Base-by-base conservation (phyloP, 2,797 vertebrate genomes). In the Lagocephalus sceleratus region DNA sequence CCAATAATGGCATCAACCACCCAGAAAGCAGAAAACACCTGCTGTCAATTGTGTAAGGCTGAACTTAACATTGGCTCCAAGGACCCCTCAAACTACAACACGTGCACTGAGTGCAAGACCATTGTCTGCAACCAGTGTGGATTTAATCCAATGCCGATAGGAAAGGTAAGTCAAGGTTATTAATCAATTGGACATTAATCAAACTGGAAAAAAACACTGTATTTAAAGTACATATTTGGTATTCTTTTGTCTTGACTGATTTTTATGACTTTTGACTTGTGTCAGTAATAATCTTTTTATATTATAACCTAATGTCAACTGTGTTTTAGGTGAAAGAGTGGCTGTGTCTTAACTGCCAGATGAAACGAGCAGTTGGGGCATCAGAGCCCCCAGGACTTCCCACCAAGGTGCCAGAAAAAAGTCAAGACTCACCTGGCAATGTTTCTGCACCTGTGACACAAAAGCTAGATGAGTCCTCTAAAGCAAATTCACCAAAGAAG, bases 301-400 rank as follows among this genome's bases (percentile, higher is more conserved):
- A 44, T 35, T 20, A 25, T 76, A 49, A 70, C 53, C 12, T 52
- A 0, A 0, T 68, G 7, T 67, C 8, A 66, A 0, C 6, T 79
- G 6, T 48, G 5, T 83, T 82, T 69, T 51, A 89, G 88, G 76
- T 50, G 4, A 85, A 87, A 16, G 86, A 96, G 68, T 96, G 94
- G 97, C 91, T 99, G 38, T 99, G 95, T 88, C 94, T 99, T 61
- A 97, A 93, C 77, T 99, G 97, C 82, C 97, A 99, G 87, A 92
- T 97, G 94, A 94, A 95, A 70, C 91, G 95, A 87, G 94, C 95
- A 0, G 81, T 95, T 47, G 91, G 66, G 62, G 88, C 64, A 56
- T 84, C 91, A 59, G 91, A 94, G 49, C 63, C 90, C 47, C 70
- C 74, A 50, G 82, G 82, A 17, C 65, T 73, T 61, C 81, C 72